Evolutionary conservation across 2,888 invertebrate species (phyloP).

Genomic region (Elegia similella): DNA sequence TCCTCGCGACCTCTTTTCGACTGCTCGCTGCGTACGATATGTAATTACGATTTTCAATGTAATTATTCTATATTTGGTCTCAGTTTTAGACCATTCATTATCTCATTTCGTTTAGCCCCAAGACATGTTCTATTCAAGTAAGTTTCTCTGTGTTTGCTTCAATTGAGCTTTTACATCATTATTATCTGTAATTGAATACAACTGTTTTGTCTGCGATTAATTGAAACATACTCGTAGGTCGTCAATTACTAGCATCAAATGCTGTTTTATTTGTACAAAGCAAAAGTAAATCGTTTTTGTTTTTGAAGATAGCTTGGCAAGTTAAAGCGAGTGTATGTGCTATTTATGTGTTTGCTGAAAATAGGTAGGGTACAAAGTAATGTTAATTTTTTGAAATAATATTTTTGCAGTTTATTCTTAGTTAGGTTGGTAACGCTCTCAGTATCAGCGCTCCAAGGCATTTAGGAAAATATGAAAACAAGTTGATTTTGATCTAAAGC

Average conservation of each 20-base stretch:
- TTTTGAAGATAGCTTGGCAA: no score
- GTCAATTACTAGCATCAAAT: neutral
- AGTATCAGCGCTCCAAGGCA: no score
- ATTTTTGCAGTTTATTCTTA: no score
- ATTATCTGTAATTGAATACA: slow-evolving; percentile 1
- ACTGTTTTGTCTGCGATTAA: neutral
- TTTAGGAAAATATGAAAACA: no score
- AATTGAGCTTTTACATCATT: slow-evolving; percentile 3
- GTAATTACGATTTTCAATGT: slow-evolving; percentile 29
- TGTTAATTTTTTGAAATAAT: no score
- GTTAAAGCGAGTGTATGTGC: no score
- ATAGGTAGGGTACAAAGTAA: no score
- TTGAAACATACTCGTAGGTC: neutral
- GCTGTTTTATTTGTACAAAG: neutral
- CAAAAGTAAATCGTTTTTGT: no score
- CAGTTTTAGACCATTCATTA: slow-evolving; percentile 30
- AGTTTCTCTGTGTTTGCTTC: slow-evolving; percentile 24
- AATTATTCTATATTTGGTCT: slow-evolving; percentile 31
- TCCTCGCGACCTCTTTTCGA: neutral
- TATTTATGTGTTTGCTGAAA: no score
- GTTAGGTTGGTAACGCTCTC: no score
- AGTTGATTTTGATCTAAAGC: no score
- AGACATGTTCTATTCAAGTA: slow-evolving; percentile 29
- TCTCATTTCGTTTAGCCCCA: slow-evolving; percentile 32
- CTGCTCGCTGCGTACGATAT: neutral